phyloP scores from a whole-genome alignment of 2,113 vertebrate species.

The Hyperoodon ampullatus region DNA sequence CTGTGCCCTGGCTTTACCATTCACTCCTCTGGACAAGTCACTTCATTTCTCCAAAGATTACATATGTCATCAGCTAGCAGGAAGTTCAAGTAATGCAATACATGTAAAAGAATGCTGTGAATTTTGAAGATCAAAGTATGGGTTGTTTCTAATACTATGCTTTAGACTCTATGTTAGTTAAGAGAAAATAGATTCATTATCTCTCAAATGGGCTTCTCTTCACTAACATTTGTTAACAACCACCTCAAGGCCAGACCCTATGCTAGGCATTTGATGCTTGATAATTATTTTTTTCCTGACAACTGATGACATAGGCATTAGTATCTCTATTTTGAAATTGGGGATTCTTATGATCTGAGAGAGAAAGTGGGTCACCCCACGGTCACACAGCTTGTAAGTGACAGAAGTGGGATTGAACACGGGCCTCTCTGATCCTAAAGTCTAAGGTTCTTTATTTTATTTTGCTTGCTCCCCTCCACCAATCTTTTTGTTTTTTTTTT shows the following conservation, averaged over 20 bases:
- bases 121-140: background rate
- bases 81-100: background rate
- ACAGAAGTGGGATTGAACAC: background rate
- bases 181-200: background rate
- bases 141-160: background rate
- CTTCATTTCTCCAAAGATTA: background rate
- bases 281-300: background rate
- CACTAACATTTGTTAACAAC: background rate
- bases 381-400: background rate
- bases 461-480: rapidly evolving
- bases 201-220: background rate
- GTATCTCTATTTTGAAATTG: background rate
- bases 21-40: background rate
- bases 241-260: background rate
- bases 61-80: background rate
- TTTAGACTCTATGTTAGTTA: background rate
- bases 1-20: background rate
- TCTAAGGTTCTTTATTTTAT: background rate
- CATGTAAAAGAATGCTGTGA: background rate
- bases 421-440: background rate
- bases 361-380: background rate
- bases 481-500: background rate
- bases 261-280: too few species aligned
- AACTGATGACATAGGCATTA: background rate
- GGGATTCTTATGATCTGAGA: background rate